Evolutionary conservation across 1,140 invertebrate species (phyloP), one percentile per base, ranked within the genome.

Genomic region (Rhizoglyphus robini): DNA sequence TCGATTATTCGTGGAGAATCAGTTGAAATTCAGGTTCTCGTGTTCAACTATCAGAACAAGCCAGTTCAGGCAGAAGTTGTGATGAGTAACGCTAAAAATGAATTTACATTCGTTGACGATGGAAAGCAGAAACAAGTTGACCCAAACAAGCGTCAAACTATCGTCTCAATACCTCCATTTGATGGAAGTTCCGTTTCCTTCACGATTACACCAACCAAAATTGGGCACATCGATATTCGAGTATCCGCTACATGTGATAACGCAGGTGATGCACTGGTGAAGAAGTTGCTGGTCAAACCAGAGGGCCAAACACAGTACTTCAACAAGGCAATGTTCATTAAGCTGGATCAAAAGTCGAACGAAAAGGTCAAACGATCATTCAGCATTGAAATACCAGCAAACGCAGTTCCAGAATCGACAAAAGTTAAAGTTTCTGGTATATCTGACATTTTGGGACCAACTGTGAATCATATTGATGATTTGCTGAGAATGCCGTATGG

Each of bases 31-130:
- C n/a, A n/a, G n/a, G n/a, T n/a, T n/a, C n/a, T n/a, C n/a, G n/a
- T n/a, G n/a, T n/a, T n/a, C n/a, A n/a, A n/a, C n/a, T n/a, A n/a
- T n/a, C n/a, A n/a, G n/a, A n/a, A n/a, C n/a, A n/a, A n/a, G 47
- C 86, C 91, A 70, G 76, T 91, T 0, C 71, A 79, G 11, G 87
- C 87, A 1, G 86, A 89, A 70, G 83, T 96, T 0, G 87, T 86
- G 0, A 77, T 96, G 63, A 86, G 90, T 70, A 93, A 94, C 73
- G 78, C 81, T 0, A 83, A 84, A 54, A 83, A 84, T 66, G 76
- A 79, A 57, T 93, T 92, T n/a, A n/a, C n/a, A n/a, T n/a, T n/a
- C n/a, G n/a, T n/a, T n/a, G n/a, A n/a, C n/a, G n/a, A n/a, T n/a
- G n/a, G n/a, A n/a, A n/a, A n/a, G n/a, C n/a, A n/a, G n/a, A n/a